These are phyloP conservation scores for Brachypodius melanocephalos DNA, from an alignment of 2,113 vertebrate genomes.

Conservation along the genomic window DNA sequence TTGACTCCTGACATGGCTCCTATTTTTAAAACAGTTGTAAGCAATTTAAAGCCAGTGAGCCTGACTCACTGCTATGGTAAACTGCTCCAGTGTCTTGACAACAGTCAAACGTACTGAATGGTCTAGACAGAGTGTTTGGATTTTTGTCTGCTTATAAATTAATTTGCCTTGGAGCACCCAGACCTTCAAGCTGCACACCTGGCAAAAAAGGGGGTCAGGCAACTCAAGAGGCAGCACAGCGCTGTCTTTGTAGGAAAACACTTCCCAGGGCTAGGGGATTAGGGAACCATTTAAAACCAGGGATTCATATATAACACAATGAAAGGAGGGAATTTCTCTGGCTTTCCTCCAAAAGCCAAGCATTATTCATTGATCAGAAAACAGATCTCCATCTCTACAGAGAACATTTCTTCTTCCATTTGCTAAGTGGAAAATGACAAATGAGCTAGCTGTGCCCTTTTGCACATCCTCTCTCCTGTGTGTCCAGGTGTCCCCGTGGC, in stretches of 20 bases:
- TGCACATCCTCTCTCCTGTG: background rate
- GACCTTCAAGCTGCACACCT: background rate
- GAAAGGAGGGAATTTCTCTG: constrained; percentile 29
- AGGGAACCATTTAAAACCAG: background rate
- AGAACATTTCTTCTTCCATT: constrained; percentile 61
- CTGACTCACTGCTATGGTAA: background rate
- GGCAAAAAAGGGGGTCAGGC: background rate
- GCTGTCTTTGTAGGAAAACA: background rate
- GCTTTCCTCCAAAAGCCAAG: constrained; percentile 26
- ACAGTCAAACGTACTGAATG: background rate
- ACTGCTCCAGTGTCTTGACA: background rate
- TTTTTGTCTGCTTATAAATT: background rate
- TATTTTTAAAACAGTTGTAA: background rate
- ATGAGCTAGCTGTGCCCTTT: constrained; percentile 14
- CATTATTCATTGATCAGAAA: constrained; percentile 48
- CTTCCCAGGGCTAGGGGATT: background rate
- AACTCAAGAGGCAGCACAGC: background rate
- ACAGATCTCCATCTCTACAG: constrained; percentile 7
- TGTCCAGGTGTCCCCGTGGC: fast-evolving
- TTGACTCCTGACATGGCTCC: background rate
- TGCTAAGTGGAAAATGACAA: constrained; percentile 69
- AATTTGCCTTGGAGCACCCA: background rate
- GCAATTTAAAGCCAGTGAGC: background rate
- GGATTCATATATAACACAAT: background rate
- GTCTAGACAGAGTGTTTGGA: background rate